A percentile compares a stretch with the other conserved stretches of the same genome.
Evolutionary conservation across 1,140 invertebrate species (phyloP).

Genomic region (Drosophila bocki): DNA sequence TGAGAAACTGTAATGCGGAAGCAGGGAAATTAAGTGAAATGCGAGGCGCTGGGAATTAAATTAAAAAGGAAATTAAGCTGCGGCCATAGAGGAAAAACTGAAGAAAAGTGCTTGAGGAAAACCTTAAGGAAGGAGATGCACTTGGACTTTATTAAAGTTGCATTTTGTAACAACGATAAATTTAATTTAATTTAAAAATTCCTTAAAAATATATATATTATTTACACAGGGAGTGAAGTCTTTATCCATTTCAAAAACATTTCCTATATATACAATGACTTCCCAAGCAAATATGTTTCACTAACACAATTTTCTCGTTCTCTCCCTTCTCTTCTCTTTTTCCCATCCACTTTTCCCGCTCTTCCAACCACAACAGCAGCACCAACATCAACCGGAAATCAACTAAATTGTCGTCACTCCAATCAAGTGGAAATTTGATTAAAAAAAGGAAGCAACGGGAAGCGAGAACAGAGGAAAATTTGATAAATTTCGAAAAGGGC

Average conservation of each 20-base stretch:
- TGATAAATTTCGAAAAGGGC: constrained; percentile 71
- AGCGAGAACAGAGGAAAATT: constrained; percentile 58
- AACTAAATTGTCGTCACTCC: constrained; percentile 80
- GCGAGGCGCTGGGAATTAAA: constrained; percentile 64
- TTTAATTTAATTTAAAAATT: not conserved
- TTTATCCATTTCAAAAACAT: not conserved
- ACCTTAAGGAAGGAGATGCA: not conserved
- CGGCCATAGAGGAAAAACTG: constrained; percentile 8
- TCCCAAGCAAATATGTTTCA: constrained; percentile 14
- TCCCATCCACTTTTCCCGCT: constrained; percentile 10
- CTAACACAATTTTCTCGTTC: constrained; percentile 24
- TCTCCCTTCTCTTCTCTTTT: constrained; percentile 28
- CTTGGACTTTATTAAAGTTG: too few species aligned
- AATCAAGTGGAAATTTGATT: constrained; percentile 83
- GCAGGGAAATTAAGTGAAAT: constrained; percentile 55
- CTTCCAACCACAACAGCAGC: constrained; percentile 26
- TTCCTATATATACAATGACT: not conserved
- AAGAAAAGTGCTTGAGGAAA: not conserved
- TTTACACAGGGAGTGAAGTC: too few species aligned
- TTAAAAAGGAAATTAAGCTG: constrained; percentile 76
- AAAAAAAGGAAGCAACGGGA: constrained; percentile 40
- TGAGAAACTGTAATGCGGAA: constrained; percentile 48
- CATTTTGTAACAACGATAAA: not conserved
- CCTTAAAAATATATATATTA: not conserved
- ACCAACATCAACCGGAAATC: constrained; percentile 70